These are phyloP conservation scores for Toxostoma redivivum DNA, from an alignment of 2,113 vertebrate genomes.

Conservation along the genomic window DNA sequence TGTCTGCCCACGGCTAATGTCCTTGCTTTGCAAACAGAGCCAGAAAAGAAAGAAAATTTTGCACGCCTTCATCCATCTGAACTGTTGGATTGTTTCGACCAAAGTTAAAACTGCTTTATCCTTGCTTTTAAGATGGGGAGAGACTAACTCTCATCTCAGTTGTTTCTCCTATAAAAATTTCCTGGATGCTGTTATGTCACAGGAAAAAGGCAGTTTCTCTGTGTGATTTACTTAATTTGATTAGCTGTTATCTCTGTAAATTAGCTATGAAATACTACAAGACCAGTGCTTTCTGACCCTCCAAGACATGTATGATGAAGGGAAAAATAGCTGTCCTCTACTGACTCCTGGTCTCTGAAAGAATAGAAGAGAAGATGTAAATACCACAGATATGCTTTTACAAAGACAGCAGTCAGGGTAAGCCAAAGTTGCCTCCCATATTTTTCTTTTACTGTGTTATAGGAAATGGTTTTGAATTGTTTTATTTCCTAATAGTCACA, in stretches of 20 bases:
- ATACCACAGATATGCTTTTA: background rate
- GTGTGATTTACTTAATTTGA: background rate
- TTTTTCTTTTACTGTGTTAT: slow-evolving; percentile 43
- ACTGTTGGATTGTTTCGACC: fast-evolving
- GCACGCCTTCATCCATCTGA: fast-evolving
- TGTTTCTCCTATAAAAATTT: background rate
- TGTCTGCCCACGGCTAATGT: background rate
- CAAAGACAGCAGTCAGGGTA: background rate
- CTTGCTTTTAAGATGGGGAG: background rate
- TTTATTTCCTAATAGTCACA: slow-evolving; percentile 56
- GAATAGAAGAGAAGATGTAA: background rate
- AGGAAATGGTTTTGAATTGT: slow-evolving; percentile 53
- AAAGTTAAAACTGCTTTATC: background rate
- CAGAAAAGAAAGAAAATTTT: background rate
- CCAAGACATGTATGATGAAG: background rate
- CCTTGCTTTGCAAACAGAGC: fast-evolving
- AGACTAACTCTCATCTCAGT: background rate
- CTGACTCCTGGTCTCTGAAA: background rate
- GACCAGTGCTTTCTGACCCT: background rate
- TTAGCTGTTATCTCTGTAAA: background rate
- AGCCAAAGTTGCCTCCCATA: slow-evolving; percentile 45
- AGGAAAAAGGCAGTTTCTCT: background rate
- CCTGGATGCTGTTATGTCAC: background rate
- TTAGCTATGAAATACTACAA: background rate
- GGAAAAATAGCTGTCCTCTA: background rate